Base-by-base conservation (phyloP, 2,888 invertebrate genomes). In the Hirtodrosophila cameraria region DNA sequence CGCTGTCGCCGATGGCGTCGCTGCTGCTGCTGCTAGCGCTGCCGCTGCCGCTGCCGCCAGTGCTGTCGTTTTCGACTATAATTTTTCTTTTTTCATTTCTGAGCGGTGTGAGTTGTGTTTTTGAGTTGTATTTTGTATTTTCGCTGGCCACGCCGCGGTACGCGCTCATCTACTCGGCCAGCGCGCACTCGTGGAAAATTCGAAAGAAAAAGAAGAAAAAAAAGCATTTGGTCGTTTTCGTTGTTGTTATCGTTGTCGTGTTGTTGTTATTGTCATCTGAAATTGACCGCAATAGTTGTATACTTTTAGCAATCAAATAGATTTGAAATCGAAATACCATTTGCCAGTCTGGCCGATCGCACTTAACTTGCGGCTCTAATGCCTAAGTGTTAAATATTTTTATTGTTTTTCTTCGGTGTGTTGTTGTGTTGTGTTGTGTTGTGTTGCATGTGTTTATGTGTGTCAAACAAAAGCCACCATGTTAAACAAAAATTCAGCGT, bases 401-500 rank as follows among this genome's bases (percentile, higher is more conserved):
- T 16, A 41, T 38, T 55, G 11, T 67, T 62, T 62, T 55, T 20
- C 6, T n/a, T n/a, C n/a, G n/a, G n/a, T n/a, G n/a, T n/a, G n/a
- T n/a, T n/a, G n/a, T n/a, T 30, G 42, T 53, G 65, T 45, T 16
- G 13, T 33, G 38, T 28, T 31, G 13, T 16, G 11, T 33, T 30
- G 28, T 27, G 15, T 45, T n/a, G 12, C 13, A 28, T 42, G 11
- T 41, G 41, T 15, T 11, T 13, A 43, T 13, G 31, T 23, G 35
- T 25, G 30, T 9, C 20, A 1, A 23, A 23, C 2, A 8, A 27
- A 25, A 23, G 16, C 16, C 39, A 76, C 50, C 57, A 89, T 88
- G 88, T 54, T 89, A 18, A 89, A 88, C 64, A 89, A 89, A 55
- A 86, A 89, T 25, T 86, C 87, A 42, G 78, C 76, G 16, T 75